Evolutionary conservation across 2,797 vertebrate species (phyloP).

Genomic region (Pseudocheirus occidentalis): DNA sequence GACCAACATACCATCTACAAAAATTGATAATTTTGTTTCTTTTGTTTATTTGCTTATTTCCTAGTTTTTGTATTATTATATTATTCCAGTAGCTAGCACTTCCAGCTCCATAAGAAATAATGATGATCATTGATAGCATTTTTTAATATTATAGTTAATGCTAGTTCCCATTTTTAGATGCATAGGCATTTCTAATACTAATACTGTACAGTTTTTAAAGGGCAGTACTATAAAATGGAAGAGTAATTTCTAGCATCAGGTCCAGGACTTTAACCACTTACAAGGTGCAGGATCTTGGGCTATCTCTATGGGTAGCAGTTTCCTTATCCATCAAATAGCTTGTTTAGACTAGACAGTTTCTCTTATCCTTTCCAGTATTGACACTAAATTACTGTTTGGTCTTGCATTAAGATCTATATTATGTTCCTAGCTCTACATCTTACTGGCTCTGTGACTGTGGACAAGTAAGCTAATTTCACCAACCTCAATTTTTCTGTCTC

Average conservation of each 20-base stretch:
- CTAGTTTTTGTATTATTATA: not conserved
- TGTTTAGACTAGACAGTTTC: not conserved
- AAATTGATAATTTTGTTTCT: not conserved
- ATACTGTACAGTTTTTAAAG: not conserved
- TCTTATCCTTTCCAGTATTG: not conserved
- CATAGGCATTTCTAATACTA: not conserved
- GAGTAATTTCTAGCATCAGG: not conserved
- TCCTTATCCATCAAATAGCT: not conserved
- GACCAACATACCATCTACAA: not conserved
- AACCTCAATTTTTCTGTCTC: not conserved
- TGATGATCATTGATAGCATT: not conserved
- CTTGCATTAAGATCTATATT: not conserved
- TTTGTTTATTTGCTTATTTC: not conserved
- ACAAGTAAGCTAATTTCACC: not conserved
- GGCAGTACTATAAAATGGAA: not conserved
- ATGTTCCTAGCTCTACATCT: not conserved
- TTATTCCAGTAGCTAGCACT: not conserved
- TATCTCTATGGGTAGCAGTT: not conserved
- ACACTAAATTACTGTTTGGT: not conserved
- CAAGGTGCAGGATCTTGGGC: not conserved
- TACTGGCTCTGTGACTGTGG: not conserved
- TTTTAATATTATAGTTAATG: not conserved
- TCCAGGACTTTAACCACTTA: not conserved
- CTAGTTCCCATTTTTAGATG: not conserved
- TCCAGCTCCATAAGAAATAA: not conserved